phyloP scores from a whole-genome alignment of 2,113 vertebrate species.

The Myotis brandtii region DNA sequence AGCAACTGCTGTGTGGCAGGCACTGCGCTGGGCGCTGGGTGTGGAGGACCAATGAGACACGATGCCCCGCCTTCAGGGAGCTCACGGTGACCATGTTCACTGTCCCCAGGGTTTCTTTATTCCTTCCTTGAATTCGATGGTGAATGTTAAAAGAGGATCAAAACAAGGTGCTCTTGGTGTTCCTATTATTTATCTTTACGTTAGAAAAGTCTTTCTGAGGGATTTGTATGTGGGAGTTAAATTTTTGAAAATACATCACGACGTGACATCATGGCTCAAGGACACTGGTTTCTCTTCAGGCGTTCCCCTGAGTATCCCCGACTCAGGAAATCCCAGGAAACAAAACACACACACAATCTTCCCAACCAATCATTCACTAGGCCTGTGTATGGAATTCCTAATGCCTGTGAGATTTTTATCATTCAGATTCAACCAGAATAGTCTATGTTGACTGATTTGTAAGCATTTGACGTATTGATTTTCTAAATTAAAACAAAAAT shows the following conservation, averaged over 20 bases:
- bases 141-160: neutral
- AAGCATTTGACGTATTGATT: neutral
- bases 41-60: too few relatives aligned
- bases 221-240: neutral
- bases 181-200: neutral
- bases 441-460: conserved; percentile 16
- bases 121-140: neutral
- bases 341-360: neutral
- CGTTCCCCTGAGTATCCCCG: neutral
- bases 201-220: neutral
- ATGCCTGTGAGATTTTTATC: neutral
- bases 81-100: neutral
- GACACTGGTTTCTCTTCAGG: neutral
- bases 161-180: neutral
- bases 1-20: neutral
- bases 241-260: conserved; percentile 12
- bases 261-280: neutral
- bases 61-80: neutral
- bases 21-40: neutral
- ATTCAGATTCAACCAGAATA: conserved; percentile 37
- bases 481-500: conserved; percentile 33
- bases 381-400: neutral
- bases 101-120: neutral
- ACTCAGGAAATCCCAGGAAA: conserved; percentile 34
- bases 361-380: neutral